Percentiles rank a stretch among this genome's conserved stretches.
Conservation (phyloP, 1,140 invertebrate genomes). For the Drosophila carrolli region DNA sequence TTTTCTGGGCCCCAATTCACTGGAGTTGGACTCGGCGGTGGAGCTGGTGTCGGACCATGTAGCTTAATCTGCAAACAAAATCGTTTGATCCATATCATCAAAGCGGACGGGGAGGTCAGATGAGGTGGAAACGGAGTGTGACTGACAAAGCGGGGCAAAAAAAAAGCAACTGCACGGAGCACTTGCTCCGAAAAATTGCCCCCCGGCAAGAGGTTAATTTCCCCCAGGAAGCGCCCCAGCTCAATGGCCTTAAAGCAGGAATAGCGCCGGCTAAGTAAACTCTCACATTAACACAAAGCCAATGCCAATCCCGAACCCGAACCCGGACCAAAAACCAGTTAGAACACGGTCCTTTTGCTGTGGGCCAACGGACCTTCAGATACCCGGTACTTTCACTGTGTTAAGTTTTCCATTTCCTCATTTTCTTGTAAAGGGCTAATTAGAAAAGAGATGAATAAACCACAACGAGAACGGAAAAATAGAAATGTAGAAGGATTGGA, state of each 20-base stretch:
- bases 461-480: not conserved
- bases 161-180: slow-evolving; percentile 32
- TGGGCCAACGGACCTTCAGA: slow-evolving; percentile 22
- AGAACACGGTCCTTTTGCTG: slow-evolving; percentile 1
- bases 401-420: slow-evolving; percentile 12
- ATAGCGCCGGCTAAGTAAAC: slow-evolving; percentile 73
- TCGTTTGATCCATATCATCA: slow-evolving; percentile 78
- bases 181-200: slow-evolving; percentile 25
- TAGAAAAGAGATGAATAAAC: slow-evolving; percentile 1
- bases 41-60: slow-evolving; percentile 59
- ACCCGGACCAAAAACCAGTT: slow-evolving; percentile 38
- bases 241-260: slow-evolving; percentile 74
- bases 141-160: slow-evolving; percentile 40
- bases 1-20: slow-evolving; percentile 47
- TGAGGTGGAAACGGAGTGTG: slow-evolving; percentile 3
- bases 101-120: slow-evolving; percentile 9
- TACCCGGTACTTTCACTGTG: slow-evolving; percentile 7
- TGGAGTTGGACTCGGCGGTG: slow-evolving; percentile 29
- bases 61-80: slow-evolving; percentile 79
- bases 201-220: slow-evolving; percentile 75
- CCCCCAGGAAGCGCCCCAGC: slow-evolving; percentile 70
- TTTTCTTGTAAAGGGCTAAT: not conserved
- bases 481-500: not conserved
- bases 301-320: slow-evolving; percentile 24
- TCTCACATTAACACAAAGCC: slow-evolving; percentile 69